phyloP scores from a whole-genome alignment of 1,140 invertebrate genomes.

The Sweltsa coloradensis region DNA sequence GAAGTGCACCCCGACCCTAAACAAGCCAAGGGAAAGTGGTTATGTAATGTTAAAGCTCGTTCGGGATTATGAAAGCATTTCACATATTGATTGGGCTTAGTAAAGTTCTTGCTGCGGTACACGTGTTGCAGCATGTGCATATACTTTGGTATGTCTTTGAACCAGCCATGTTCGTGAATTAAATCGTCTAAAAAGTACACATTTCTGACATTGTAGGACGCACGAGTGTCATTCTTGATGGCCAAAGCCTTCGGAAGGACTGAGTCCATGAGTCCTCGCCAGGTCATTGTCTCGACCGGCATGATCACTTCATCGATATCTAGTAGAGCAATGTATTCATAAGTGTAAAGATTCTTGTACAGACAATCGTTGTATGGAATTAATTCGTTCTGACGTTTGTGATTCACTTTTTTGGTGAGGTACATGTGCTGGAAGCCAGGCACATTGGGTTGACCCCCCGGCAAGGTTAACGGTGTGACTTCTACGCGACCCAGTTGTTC shows the following conservation, averaged over 20 bases:
- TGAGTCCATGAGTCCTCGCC: conserved; percentile 65
- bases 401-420: conserved; percentile 75
- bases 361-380: conserved; percentile 96
- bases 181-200: conserved; percentile 92
- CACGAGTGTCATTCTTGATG: conserved; percentile 57
- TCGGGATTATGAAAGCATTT: conserved; percentile 92
- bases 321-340: conserved; percentile 78
- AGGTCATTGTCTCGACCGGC: conserved; percentile 58
- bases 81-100: conserved; percentile 84
- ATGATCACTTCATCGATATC: conserved; percentile 94
- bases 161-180: conserved; percentile 65
- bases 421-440: conserved; percentile 80
- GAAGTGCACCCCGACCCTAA: conserved; percentile 74
- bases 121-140: conserved; percentile 93
- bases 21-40: conserved; percentile 85
- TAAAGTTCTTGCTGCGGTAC: conserved; percentile 80
- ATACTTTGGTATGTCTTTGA: conserved; percentile 73
- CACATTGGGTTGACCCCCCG: conserved; percentile 82
- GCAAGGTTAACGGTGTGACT: conserved; percentile 75
- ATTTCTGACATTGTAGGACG: conserved; percentile 83
- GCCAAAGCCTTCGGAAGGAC: conserved; percentile 55
- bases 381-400: conserved; percentile 88
- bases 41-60: conserved; percentile 78
- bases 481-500: conserved; percentile 59
- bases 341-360: conserved; percentile 83